Base-by-base conservation (phyloP, 2,888 invertebrate species). In the Phasia obesa region DNA sequence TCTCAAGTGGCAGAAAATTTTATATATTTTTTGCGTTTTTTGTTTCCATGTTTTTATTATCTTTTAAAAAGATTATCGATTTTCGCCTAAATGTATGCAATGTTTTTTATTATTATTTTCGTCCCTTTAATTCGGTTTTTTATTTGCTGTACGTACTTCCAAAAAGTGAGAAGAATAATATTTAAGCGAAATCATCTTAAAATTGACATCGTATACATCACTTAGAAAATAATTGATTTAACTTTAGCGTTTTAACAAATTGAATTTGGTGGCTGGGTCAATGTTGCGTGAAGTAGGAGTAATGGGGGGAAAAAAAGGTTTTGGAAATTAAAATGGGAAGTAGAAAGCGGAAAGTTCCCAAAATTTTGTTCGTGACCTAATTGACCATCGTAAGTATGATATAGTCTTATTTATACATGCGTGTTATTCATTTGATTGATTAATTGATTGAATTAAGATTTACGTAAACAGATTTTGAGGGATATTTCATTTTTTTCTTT, bases 11-110 rank as follows among this genome's bases (percentile, higher is more conserved):
- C 35, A 23, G 17, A 7, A 19, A 44, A 13, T 25, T 35, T 73
- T 65, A 25, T 57, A 19, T 57, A 4, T 35, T 59, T 57, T 47
- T 27, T 59, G 25, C 17, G 7, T 31, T 57, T 64, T 35, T 51
- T 44, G 55, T 47, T 27, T 55, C 27, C 6, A 17, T 42, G 21
- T 21, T 44, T 71, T 73, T 62, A 23, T 42, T 25, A 27, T 59
- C 31, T 35, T 42, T 23, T 17, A 47, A 47, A 65, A 49, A 67
- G 35, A 60, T 60, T 67, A 73, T 79, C 65, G 79, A 79, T 73
- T 79, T 65, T 69, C 7, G 57, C 69, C 74, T 38, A 53, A 65
- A 74, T 75, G 42, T 60, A 73, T 62, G 49, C 77, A 71, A 44
- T 73, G 47, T 25, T 67, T 67, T 53, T 38, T 55, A 38, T 71